Base-by-base conservation (phyloP, 2,113 vertebrate genomes). In the Spea bombifrons region DNA sequence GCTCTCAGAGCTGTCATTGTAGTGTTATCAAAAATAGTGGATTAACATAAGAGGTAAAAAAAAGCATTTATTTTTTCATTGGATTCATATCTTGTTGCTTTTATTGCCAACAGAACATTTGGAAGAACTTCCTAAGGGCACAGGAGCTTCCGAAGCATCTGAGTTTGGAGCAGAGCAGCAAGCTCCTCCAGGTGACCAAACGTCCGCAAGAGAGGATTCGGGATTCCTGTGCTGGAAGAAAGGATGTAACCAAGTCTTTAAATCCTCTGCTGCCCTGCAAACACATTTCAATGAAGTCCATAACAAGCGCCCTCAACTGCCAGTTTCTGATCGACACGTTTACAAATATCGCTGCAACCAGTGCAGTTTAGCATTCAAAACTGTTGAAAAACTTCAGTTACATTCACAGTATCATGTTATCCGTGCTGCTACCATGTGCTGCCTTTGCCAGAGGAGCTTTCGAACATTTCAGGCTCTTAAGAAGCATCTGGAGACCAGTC, bases 341-440 rank as follows among this genome's bases (percentile, higher is more conserved):
- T 99, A 99, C 90, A 99, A 99, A 85, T 99, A 99, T 82, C 96
- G 97, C 71, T 99, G 97, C 81, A 98, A 97, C 85, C 97, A 99
- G 83, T 99, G 97, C 87, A 99, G 97, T 87, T 87, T 99, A 86
- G 97, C 97, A 0, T 99, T 99, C 88, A 99, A 99, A 86, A 99
- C 97, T 16, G 90, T 99, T 2, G 97, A 99, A 83, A 99, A 99
- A 85, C 89, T 99, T 46, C 97, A 99, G 86, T 93, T 98, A 15
- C 97, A 99, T 82, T 98, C 97, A 4, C 97, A 99, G 86, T 99
- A 99, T 88, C 97, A 99, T 0, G 97, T 98, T 79, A 99, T 99
- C 86, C 89, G 96, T 71, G 97, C 97, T 0, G 96, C 97, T 82
- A 99, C 97, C 3, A 98, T 99, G 96, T 99, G 97, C 86, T 98